Conservation (phyloP, 23 tunicate genomes). For the Oikopleura dioica region DNA sequence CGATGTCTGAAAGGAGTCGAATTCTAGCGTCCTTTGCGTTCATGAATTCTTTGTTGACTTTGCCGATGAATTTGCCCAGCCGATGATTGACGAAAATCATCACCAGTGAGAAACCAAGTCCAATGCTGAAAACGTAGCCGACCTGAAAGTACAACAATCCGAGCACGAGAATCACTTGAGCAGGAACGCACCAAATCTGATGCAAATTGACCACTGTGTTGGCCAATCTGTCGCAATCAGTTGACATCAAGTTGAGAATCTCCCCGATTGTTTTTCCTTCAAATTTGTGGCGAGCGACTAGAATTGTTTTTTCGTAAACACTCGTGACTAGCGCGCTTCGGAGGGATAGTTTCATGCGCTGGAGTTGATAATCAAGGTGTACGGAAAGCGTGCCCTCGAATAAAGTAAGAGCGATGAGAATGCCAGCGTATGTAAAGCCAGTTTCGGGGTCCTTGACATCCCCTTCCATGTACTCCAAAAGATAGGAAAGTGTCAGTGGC, state of each 20-base stretch:
- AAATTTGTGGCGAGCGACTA: not conserved
- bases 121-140: conserved; percentile 51
- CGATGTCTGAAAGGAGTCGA: not conserved
- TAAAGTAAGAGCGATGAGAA: not conserved
- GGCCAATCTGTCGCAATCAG: conserved; percentile 61
- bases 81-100: conserved; percentile 79
- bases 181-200: conserved; percentile 87
- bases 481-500: not conserved
- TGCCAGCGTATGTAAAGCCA: not conserved
- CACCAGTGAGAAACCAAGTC: conserved; percentile 42
- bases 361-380: not conserved
- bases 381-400: not conserved
- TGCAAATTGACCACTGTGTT: conserved; percentile 71
- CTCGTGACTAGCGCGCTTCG: not conserved
- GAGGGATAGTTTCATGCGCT: not conserved
- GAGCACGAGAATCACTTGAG: conserved; percentile 61
- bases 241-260: conserved; percentile 83
- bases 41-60: conserved; percentile 56
- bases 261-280: conserved; percentile 32
- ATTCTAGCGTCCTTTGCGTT: conserved; percentile 3
- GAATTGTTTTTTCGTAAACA: not conserved
- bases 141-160: conserved; percentile 51
- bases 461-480: not conserved
- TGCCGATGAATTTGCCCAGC: conserved; percentile 54
- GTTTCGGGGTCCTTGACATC: not conserved